Evolutionary conservation across 2,113 vertebrate genomes (phyloP), one percentile per base, ranked within the genome.

Genomic region (Megaptera novaeangliae): DNA sequence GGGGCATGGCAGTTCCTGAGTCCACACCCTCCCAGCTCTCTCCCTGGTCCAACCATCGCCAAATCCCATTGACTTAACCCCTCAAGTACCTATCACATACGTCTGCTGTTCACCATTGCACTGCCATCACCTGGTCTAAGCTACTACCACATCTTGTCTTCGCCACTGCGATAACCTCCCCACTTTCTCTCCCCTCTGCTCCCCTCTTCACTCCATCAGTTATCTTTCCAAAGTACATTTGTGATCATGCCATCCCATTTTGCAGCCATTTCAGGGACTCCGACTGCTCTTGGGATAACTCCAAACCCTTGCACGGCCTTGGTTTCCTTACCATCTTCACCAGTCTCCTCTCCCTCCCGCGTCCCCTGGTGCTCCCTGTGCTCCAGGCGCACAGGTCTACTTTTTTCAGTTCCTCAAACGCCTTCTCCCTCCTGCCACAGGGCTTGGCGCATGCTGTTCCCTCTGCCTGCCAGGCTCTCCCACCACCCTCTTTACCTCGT

Each of bases 61-160:
- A 46, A 31, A 36, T 25, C 25, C 29, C 52, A 29, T 1, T 25
- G 63, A 49, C 21, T 31, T 41, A 18, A 23, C 71, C 75, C 55
- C 36, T 64, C 34, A 1, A 3, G 1, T 2, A 6, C 21, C 6
- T 39, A 3, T 11, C 36, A 57, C 13, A 8, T 27, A 0, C 6
- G 11, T 41, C 66, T 27, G 0, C 64, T 29, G 34, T 25, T 77
- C 0, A 66, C 34, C 46, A 41, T 1, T 12, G 41, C 5, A 18
- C 4, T 7, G 15, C 52, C 20, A 2, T 57, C 44, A 3, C 5
- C 59, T 80, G 14, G 31, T 36, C 55, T 44, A 44, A 85, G 36
- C n/a, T 13, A 23, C 52, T 13, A 8, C 34, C 72, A 21, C 41
- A 8, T 85, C 52, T 8, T 11, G 0, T 46, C 74, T 55, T 34